Conservation (phyloP, 2,797 vertebrate genomes). For the Alcedo quadribrachys region DNA sequence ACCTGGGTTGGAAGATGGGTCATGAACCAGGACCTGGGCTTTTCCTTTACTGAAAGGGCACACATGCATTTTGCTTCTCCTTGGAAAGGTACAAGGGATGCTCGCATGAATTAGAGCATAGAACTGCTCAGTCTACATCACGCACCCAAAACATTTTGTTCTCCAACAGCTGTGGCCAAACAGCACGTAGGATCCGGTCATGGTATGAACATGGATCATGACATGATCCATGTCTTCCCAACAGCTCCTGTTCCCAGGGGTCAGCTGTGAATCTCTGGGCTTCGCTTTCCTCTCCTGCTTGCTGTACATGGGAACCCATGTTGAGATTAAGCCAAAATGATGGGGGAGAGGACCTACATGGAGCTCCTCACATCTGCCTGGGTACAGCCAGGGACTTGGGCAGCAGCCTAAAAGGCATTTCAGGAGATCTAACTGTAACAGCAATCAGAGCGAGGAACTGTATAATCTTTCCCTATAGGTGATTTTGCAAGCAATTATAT, state of each 20-base stretch:
- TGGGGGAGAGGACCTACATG: fast-evolving
- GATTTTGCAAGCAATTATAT: slow-evolving; percentile 30
- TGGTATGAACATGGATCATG: too few relatives aligned
- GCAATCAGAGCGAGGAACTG: background rate
- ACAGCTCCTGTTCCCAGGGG: background rate
- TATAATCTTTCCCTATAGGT: slow-evolving; percentile 9
- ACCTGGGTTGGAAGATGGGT: background rate
- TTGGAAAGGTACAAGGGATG: background rate
- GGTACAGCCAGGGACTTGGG: fast-evolving
- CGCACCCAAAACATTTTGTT: background rate
- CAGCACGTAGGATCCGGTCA: fast-evolving
- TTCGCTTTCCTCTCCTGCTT: background rate
- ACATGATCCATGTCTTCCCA: background rate
- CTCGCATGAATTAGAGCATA: background rate
- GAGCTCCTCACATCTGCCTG: fast-evolving
- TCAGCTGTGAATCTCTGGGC: background rate
- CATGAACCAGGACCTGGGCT: background rate
- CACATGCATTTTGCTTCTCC: background rate
- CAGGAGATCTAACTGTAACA: background rate
- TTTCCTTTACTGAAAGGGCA: background rate
- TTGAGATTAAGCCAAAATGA: background rate
- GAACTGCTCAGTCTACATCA: fast-evolving
- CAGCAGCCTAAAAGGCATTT: background rate
- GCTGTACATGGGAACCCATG: fast-evolving
- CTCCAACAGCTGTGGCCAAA: background rate